Evolutionary conservation across 2,797 vertebrate species (phyloP).

Genomic region (Sibirionetta formosa): DNA sequence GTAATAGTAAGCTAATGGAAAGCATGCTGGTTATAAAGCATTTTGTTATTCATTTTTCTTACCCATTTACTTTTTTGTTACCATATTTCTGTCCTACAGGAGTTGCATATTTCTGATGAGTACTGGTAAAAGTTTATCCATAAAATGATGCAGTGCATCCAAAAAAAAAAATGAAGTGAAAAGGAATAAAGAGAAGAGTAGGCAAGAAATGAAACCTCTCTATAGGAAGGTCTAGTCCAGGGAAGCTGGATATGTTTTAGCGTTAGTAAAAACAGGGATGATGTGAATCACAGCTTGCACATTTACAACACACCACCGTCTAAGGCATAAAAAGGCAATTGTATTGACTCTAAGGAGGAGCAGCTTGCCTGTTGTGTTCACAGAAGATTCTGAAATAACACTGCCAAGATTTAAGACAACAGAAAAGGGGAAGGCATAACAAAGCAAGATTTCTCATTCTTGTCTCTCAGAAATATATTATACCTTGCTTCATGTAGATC

Average conservation of each 20-base stretch:
- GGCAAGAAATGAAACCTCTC: neutral
- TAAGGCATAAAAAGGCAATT: conserved; percentile 61
- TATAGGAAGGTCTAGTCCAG: neutral
- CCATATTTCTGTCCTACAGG: neutral
- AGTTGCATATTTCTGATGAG: neutral
- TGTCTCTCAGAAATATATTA: conserved; percentile 48
- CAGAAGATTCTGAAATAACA: conserved; percentile 56
- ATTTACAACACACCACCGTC: conserved; percentile 18
- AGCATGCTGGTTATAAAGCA: neutral
- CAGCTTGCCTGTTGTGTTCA: conserved; percentile 49
- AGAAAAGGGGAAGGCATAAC: neutral
- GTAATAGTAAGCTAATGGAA: neutral
- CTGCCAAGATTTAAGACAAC: conserved; percentile 42
- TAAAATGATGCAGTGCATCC: accelerated
- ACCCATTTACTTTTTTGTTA: neutral
- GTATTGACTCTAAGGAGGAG: conserved; percentile 33
- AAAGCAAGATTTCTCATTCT: conserved; percentile 27
- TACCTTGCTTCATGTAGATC: conserved; percentile 38
- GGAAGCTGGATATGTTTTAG: conserved; percentile 6
- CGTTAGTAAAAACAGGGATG: conserved; percentile 16
- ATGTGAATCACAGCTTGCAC: conserved; percentile 43
- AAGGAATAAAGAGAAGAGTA: neutral
- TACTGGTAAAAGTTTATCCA: neutral
- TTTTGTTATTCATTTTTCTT: neutral
- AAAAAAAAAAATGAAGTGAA: neutral